Evolutionary conservation across 2,888 invertebrate species (phyloP), one percentile per base, ranked within the genome.

Genomic region (Chirona hameri): DNA sequence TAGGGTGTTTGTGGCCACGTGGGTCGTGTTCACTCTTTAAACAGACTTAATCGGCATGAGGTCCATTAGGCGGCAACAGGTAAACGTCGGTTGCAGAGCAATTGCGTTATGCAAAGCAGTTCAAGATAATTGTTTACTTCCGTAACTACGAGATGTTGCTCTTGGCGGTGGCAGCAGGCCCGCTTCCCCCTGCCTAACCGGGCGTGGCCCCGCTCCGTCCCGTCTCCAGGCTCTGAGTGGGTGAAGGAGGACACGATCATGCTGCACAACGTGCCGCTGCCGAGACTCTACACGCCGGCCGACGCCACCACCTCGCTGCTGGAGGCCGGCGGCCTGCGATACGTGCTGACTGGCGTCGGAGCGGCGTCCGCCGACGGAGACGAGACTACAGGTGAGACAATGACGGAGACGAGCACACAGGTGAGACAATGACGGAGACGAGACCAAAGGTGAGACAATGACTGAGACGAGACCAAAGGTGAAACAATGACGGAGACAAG

Each of bases 211-310:
- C n/a, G n/a, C n/a, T n/a, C n/a, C 57, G 24, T 21, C 21, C 21
- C 57, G 52, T 57, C 21, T 3, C 57, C 60, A 60, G 88, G 91
- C 18, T 90, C 91, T 21, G 91, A 91, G 86, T 99, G 98, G 98
- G 91, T 97, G 79, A 89, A 97, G 21, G 98, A 99, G 88, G 98
- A 99, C 86, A 96, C 96, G 0, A 97, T 99, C 85, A 96, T 97
- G 85, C 89, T 99, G 86, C 93, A 95, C 87, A 97, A 98, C 87
- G 96, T 98, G 84, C 94, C 95, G 87, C 81, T 79, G 7, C 82
- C 72, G 4, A 83, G 82, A 18, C 82, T 80, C n/a, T 82, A 83
- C 31, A 31, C 81, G 1, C 65, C 69, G 55, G 27, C 57, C 2
- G 81, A 81, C 48, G 82, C 83, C 21, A 15, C 21, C 39, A 39